A percentile compares a stretch with the other conserved stretches of the same genome.
phyloP scores from a whole-genome alignment of 2,113 vertebrate species.

The Gallinago jamesoni region DNA sequence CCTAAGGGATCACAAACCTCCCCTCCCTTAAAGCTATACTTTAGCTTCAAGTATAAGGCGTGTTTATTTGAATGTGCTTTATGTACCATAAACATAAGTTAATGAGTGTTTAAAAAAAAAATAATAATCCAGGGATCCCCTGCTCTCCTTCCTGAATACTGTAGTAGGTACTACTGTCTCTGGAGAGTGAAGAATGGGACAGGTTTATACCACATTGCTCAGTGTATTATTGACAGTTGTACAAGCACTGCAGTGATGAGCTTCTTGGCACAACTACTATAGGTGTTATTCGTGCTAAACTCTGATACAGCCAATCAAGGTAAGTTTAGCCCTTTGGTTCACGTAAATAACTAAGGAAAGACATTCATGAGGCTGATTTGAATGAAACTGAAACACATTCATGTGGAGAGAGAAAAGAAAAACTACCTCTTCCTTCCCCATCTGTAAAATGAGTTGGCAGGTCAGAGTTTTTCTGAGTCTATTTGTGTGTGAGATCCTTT shows the following conservation, averaged over 20 bases:
- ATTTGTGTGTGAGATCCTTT: neutral
- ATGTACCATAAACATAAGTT: neutral
- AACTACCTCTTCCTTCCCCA: neutral
- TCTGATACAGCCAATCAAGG: neutral
- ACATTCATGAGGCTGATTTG: neutral
- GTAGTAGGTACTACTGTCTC: neutral
- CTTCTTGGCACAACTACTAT: neutral
- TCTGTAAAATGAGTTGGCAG: neutral
- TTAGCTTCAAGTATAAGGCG: neutral
- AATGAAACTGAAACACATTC: neutral
- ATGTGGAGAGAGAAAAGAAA: neutral
- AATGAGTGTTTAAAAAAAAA: neutral
- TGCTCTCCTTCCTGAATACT: neutral
- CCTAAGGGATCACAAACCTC: neutral
- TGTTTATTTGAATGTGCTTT: neutral
- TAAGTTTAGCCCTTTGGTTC: neutral
- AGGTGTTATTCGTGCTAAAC: neutral
- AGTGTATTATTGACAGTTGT: neutral
- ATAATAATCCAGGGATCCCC: neutral
- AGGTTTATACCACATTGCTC: neutral
- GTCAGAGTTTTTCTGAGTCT: neutral
- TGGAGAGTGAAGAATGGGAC: neutral
- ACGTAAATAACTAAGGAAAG: neutral
- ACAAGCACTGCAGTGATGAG: neutral
- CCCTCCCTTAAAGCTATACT: fast-evolving